These are phyloP conservation scores for Lepus americanus DNA, from an alignment of 2,113 vertebrate genomes.

Conservation along the genomic window DNA sequence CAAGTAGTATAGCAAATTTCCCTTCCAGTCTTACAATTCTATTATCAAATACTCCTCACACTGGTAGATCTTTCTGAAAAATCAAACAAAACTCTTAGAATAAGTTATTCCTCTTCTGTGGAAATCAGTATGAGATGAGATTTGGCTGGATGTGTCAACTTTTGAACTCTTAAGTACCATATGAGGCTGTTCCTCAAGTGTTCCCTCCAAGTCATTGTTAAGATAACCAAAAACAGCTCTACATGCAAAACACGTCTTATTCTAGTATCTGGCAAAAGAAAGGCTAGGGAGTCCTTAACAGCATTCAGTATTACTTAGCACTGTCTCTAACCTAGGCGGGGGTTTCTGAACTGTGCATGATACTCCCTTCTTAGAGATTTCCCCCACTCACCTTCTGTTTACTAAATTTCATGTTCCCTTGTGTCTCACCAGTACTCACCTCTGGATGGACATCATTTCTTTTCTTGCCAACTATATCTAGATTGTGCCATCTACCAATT, in stretches of 20 bases:
- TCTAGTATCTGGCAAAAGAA: neutral
- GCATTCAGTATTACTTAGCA: neutral
- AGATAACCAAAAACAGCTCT: neutral
- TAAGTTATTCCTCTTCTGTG: neutral
- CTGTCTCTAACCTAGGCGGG: neutral
- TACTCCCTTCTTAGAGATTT: neutral
- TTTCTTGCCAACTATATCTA: neutral
- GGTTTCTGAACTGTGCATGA: neutral
- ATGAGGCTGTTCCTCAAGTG: neutral
- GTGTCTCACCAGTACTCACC: neutral
- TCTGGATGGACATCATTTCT: neutral
- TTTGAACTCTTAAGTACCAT: neutral
- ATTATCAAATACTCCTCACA: slow-evolving; percentile 37
- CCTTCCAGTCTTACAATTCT: neutral
- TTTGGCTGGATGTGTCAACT: neutral
- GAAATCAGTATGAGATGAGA: neutral
- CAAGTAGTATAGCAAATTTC: neutral
- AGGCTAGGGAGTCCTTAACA: neutral
- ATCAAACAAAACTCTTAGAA: slow-evolving; percentile 43
- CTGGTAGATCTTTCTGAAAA: neutral
- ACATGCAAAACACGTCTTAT: neutral
- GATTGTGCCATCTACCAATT: neutral
- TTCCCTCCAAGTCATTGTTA: neutral
- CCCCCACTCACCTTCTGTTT: neutral
- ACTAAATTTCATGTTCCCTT: neutral